phyloP scores from a whole-genome alignment of 2,113 vertebrate species.

The Brachypodius melanocephalos region DNA sequence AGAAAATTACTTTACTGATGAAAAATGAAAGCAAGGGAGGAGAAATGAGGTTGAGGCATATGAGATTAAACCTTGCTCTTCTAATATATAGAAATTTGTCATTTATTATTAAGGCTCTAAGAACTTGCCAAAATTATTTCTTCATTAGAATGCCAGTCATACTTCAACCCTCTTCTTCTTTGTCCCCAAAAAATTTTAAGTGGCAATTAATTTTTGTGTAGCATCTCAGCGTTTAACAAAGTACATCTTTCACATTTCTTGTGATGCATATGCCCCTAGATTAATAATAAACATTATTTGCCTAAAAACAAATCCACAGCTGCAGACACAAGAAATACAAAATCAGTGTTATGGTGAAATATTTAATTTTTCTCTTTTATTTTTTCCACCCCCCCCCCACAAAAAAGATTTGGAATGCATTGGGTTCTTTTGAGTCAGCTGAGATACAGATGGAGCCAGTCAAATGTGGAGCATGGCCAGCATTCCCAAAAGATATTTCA shows the following conservation, averaged over 20 bases:
- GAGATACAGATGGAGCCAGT: conserved; percentile 8
- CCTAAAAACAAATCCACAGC: background rate
- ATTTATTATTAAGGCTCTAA: background rate
- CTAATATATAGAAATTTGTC: background rate
- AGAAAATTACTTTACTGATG: conserved; percentile 23
- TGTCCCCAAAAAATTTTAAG: background rate
- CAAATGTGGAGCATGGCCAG: background rate
- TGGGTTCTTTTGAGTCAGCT: background rate
- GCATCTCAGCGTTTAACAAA: background rate
- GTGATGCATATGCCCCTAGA: background rate
- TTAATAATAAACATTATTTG: background rate
- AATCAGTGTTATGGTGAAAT: background rate
- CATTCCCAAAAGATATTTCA: background rate
- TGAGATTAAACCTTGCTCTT: background rate
- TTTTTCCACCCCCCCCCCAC: rapidly evolving
- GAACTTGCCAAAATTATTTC: background rate
- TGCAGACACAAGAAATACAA: background rate
- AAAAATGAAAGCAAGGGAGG: background rate
- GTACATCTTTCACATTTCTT: background rate
- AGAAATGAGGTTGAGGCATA: background rate
- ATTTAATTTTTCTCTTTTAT: background rate
- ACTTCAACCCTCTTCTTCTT: background rate
- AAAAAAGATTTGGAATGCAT: background rate
- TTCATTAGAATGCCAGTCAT: background rate
- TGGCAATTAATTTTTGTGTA: background rate